Base-by-base conservation (phyloP, 2,797 vertebrate species). In the Brotula barbata region DNA sequence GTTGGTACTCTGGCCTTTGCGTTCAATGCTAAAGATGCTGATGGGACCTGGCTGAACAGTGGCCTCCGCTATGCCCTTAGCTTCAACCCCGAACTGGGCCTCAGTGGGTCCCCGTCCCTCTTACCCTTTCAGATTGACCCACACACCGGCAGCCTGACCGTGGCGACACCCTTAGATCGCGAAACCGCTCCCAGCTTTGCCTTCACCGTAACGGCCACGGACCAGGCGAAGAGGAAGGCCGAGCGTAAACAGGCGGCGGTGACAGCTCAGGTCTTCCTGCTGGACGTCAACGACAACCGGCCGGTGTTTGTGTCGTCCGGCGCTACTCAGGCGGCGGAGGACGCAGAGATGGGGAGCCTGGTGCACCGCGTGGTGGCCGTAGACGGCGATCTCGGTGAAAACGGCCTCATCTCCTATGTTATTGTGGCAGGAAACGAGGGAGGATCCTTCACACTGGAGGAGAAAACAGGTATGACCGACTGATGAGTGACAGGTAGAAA, bases 221-320 rank as follows among this genome's bases (percentile, higher is more conserved):
- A 98, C 67, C 93, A 89, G 74, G 87, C 92, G 1, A 61, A 80
- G 65, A 91, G 88, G n/a, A 54, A 78, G 58, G 89, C 83, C 0
- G 89, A 94, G 42, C 88, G 88, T 1, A 89, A 73, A 11, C 55
- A 65, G 53, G 68, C 83, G 7, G 91, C 93, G 0, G 67, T 95
- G 81, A 89, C 90, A 1, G 93, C 77, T 14, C 93, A 92, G 83
- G 82, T 96, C 48, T 85, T 94, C 71, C 77, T 99, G 80, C 75
- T 95, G 72, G 96, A 98, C 11, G 62, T 91, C 20, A 98, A 98
- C 20, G 96, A 99, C 75, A 95, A 97, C 84, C 88, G 81, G 9
- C 96, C 96, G 0, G 81, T 61, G 55, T 94, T 98, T 48, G 12
- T 77, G 0, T 96, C 96, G 15, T 73, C 40, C 0, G 86, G 91